Conservation (phyloP, 2,888 invertebrate genomes). For the Meganola albula region DNA sequence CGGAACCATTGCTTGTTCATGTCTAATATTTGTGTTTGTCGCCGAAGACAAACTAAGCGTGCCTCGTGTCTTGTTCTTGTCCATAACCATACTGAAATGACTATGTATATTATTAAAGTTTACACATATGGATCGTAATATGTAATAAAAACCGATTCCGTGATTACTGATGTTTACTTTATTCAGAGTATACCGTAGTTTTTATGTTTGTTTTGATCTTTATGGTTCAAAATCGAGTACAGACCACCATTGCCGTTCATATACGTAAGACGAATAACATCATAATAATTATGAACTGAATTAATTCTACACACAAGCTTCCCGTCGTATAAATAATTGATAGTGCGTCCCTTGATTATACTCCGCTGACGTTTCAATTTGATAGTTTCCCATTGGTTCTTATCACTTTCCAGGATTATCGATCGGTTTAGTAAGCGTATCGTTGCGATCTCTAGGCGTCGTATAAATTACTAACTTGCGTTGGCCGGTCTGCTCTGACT, state of each 20-base stretch:
- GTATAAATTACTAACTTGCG: slow-evolving; percentile 53
- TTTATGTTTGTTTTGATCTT: too few species aligned
- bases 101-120: slow-evolving; percentile 24
- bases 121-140: not conserved
- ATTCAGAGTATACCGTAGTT: too few species aligned
- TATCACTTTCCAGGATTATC: slow-evolving; percentile 65
- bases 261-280: slow-evolving; percentile 35
- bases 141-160: not conserved
- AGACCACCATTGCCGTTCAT: slow-evolving; percentile 40
- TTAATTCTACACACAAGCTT: slow-evolving; percentile 24
- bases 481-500: slow-evolving; percentile 31
- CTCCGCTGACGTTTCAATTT: slow-evolving; percentile 62
- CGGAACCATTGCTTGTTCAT: slow-evolving; percentile 59
- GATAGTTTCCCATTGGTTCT: slow-evolving; percentile 48
- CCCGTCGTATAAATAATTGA: slow-evolving; percentile 41
- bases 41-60: slow-evolving; percentile 60
- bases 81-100: slow-evolving; percentile 32
- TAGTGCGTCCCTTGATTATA: slow-evolving; percentile 47
- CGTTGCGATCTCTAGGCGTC: slow-evolving; percentile 53
- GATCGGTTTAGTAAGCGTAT: slow-evolving; percentile 64
- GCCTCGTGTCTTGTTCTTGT: slow-evolving; percentile 39
- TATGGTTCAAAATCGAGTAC: slow-evolving; percentile 10
- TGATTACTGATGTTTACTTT: not conserved
- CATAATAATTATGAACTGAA: slow-evolving; percentile 37
- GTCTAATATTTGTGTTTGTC: slow-evolving; percentile 70